phyloP scores from a whole-genome alignment of 2,888 invertebrate genomes.

The Sphaerophoria rueppellii region DNA sequence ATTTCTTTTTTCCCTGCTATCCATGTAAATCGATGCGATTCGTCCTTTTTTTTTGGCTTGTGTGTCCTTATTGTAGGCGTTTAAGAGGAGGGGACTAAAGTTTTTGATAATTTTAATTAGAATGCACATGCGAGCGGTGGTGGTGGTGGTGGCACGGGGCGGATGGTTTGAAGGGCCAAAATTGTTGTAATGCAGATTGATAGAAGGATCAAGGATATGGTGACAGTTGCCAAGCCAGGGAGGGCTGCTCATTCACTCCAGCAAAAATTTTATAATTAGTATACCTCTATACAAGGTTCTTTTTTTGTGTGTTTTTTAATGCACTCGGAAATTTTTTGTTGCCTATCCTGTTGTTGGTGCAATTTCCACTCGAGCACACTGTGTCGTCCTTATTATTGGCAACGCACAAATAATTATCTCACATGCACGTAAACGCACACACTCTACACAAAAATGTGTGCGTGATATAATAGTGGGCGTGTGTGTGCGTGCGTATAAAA shows the following conservation, averaged over 20 bases:
- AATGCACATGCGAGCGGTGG: slow-evolving; percentile 30
- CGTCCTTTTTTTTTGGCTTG: slow-evolving; percentile 28
- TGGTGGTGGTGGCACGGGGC: neutral
- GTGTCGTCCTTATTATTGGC: slow-evolving; percentile 60
- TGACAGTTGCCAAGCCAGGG: neutral
- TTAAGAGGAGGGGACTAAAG: slow-evolving; percentile 56
- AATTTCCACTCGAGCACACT: neutral
- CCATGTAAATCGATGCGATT: slow-evolving; percentile 9
- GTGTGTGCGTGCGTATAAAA: slow-evolving; percentile 43
- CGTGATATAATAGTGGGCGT: slow-evolving; percentile 11
- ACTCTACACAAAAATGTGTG: neutral
- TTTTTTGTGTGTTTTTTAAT: slow-evolving; percentile 54
- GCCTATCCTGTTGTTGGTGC: neutral
- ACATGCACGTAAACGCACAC: slow-evolving; percentile 13
- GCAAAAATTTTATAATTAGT: slow-evolving; percentile 57
- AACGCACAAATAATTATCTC: slow-evolving; percentile 71
- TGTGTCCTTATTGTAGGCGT: neutral
- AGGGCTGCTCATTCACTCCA: slow-evolving; percentile 19
- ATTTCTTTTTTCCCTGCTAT: neutral
- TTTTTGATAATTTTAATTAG: slow-evolving; percentile 50
- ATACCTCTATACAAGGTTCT: slow-evolving; percentile 41
- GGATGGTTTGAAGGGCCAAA: too few relatives aligned
- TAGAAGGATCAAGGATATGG: neutral
- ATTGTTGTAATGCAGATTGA: neutral
- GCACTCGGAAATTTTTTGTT: slow-evolving; percentile 40